Conservation (phyloP, 37 sponge, comb jelly and placozoan species). For the Cladorhizidae sp. region DNA sequence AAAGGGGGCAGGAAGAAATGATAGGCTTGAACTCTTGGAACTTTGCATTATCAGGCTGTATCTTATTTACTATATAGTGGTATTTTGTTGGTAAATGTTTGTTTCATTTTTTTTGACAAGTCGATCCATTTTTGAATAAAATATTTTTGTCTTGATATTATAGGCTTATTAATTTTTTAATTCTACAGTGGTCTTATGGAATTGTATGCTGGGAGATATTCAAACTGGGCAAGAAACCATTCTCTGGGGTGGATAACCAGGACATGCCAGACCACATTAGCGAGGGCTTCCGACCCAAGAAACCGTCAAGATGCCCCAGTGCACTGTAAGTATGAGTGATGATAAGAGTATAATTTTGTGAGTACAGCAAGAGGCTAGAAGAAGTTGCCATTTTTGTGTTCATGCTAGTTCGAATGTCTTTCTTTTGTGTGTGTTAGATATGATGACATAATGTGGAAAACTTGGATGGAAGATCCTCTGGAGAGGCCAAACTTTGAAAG, state of each 20-base stretch:
- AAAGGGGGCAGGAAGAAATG: too few species aligned
- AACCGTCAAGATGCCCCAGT: conserved; percentile 39
- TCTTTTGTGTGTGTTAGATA: too few species aligned
- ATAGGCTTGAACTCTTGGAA: too few species aligned
- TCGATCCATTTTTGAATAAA: too few species aligned
- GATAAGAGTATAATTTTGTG: too few species aligned
- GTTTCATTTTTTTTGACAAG: too few species aligned
- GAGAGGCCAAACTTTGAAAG: neutral
- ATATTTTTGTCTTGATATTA: too few species aligned
- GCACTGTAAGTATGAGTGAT: conserved; percentile 60
- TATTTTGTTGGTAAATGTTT: too few species aligned
- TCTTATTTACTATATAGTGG: too few species aligned
- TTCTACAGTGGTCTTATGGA: conserved; percentile 75
- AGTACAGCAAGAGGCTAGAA: neutral
- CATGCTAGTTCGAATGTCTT: neutral
- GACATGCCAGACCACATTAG: conserved; percentile 52
- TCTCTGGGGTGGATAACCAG: conserved; percentile 44
- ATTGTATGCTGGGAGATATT: conserved; percentile 65
- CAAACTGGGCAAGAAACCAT: conserved; percentile 42
- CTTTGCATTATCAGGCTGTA: too few species aligned
- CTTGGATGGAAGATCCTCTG: conserved; percentile 7
- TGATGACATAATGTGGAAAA: conserved; percentile 1
- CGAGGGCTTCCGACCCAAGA: conserved; percentile 40
- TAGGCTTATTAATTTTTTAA: neutral
- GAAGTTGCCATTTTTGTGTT: neutral